Percentiles rank a stretch among this genome's conserved stretches.
These are phyloP conservation scores for Agapostemon virescens DNA, from an alignment of 2,888 invertebrate genomes.

Conservation along the genomic window DNA sequence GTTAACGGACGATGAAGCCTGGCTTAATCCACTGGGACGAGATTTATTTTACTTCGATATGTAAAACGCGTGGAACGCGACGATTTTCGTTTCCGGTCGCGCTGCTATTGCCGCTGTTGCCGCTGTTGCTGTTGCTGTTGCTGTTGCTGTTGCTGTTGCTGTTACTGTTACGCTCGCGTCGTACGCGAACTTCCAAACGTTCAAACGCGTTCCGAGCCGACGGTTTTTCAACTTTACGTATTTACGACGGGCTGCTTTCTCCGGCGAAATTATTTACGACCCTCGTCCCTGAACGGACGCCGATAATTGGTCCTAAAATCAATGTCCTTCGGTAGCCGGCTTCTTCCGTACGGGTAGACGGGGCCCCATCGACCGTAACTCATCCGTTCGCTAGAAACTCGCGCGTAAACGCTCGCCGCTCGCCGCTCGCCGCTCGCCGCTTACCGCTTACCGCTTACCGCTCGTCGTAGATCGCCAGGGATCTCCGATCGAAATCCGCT, in stretches of 20 bases:
- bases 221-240: conserved; percentile 31
- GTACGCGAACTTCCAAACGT: not conserved
- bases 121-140: not conserved
- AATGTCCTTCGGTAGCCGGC: conserved; percentile 37
- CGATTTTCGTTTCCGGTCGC: conserved; percentile 38
- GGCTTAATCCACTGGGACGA: conserved; percentile 51
- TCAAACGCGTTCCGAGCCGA: not conserved
- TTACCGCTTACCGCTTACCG: too few relatives aligned
- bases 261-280: conserved; percentile 33
- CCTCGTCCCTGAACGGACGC: conserved; percentile 17
- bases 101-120: too few relatives aligned
- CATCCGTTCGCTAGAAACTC: conserved; percentile 27
- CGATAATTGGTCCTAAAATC: conserved; percentile 47
- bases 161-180: not conserved
- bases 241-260: conserved; percentile 29
- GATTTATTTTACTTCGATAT: conserved; percentile 56
- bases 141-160: not conserved
- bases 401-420: not conserved
- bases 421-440: not conserved
- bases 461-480: too few relatives aligned
- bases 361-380: conserved; percentile 39
- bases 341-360: conserved; percentile 38
- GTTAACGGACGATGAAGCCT: conserved; percentile 44
- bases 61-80: conserved; percentile 33
- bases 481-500: too few relatives aligned